Conservation (phyloP, 2,113 vertebrate genomes). For the Bucco capensis region DNA sequence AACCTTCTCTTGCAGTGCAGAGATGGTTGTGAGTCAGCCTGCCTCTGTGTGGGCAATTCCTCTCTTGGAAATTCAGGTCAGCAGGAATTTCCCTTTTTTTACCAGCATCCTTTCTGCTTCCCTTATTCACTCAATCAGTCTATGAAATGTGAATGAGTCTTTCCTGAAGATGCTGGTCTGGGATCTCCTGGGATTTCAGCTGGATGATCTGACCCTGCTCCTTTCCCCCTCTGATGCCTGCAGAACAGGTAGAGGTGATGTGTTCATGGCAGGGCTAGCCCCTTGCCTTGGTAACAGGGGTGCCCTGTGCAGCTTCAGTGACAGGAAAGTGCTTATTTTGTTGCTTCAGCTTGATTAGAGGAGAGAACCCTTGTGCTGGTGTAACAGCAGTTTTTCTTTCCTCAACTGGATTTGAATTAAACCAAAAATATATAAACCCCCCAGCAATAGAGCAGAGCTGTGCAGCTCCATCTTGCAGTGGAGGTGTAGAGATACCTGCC, state of each 20-base stretch:
- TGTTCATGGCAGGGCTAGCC: neutral
- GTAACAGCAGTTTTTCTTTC: neutral
- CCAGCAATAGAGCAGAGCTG: neutral
- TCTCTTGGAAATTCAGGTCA: slow-evolving; percentile 22
- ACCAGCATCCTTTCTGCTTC: neutral
- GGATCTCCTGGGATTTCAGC: neutral
- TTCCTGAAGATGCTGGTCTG: neutral
- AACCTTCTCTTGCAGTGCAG: neutral
- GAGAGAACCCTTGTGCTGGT: neutral
- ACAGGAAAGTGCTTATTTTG: neutral
- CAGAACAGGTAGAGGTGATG: neutral
- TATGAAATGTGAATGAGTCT: slow-evolving; percentile 34
- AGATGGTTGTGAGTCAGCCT: neutral
- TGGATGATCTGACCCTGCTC: neutral
- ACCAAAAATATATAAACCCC: neutral
- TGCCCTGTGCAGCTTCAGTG: neutral
- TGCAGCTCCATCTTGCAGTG: neutral
- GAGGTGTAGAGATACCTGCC: neutral
- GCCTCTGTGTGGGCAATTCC: neutral
- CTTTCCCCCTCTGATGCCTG: neutral
- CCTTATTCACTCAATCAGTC: neutral
- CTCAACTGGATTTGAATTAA: neutral
- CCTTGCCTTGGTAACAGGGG: neutral
- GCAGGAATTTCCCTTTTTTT: neutral
- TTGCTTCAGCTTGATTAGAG: neutral